Evolutionary conservation across 2,888 invertebrate species (phyloP).

Genomic region (Lepidonotus clava): DNA sequence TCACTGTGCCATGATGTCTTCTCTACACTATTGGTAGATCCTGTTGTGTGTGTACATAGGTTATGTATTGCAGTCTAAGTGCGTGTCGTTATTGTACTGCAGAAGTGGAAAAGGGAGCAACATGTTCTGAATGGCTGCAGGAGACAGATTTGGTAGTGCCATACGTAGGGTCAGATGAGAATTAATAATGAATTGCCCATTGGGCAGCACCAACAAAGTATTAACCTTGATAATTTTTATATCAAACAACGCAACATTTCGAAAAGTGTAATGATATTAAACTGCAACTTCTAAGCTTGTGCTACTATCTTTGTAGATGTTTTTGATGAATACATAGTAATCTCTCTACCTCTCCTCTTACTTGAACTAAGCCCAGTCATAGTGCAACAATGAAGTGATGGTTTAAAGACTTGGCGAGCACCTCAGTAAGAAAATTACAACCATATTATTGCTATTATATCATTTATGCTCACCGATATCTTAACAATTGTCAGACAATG

Average conservation of each 20-base stretch:
- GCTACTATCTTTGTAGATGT: neutral
- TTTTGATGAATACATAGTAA: neutral
- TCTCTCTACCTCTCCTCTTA: neutral
- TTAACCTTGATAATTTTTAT: neutral
- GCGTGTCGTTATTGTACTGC: too few species aligned
- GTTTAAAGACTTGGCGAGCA: too few species aligned
- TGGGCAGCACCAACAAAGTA: conserved; percentile 15
- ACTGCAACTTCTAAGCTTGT: neutral
- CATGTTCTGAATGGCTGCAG: neutral
- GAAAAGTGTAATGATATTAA: neutral
- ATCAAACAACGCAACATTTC: neutral
- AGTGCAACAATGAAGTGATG: too few species aligned
- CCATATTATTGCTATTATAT: too few species aligned
- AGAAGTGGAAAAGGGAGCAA: too few species aligned
- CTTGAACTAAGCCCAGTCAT: too few species aligned
- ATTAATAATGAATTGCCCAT: conserved; percentile 5
- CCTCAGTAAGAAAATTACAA: too few species aligned
- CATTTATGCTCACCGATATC: too few species aligned
- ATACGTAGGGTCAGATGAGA: neutral
- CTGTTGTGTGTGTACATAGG: neutral
- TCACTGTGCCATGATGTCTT: conserved; percentile 34
- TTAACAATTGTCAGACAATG: too few species aligned
- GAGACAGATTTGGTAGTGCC: neutral
- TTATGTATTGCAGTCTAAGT: neutral
- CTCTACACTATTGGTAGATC: neutral